Percentiles rank a stretch among this genome's conserved stretches.
These are phyloP conservation scores for Eupithecia tripunctaria DNA, from an alignment of 2,888 invertebrate species.

Conservation along the genomic window DNA sequence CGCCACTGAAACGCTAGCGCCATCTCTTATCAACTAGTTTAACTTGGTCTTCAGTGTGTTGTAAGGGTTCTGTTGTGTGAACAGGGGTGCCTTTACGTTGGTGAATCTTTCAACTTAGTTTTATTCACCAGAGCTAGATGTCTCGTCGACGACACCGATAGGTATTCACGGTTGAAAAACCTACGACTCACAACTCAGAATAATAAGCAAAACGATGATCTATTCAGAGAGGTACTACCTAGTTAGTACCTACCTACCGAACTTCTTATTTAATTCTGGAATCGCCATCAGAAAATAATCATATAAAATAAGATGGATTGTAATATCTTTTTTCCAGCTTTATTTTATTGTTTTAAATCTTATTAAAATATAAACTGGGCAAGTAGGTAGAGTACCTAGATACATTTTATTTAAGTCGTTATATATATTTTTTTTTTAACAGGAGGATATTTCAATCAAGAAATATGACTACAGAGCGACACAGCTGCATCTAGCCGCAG, in stretches of 20 bases:
- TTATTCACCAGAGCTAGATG: neutral
- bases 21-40: slow-evolving; percentile 18
- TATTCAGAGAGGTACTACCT: no score
- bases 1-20: slow-evolving; percentile 10
- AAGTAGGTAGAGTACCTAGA: neutral
- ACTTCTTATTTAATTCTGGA: no score
- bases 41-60: slow-evolving; percentile 3
- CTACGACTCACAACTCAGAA: no score
- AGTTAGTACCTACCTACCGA: no score
- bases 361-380: neutral
- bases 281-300: no score
- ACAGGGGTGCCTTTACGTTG: neutral
- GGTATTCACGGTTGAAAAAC: no score
- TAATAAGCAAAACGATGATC: no score
- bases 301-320: neutral
- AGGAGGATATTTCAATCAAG: slow-evolving; percentile 97
- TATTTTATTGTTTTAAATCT: no score
- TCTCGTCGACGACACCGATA: neutral
- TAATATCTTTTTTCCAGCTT: neutral
- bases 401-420: neutral
- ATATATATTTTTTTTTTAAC: slow-evolving; percentile 25
- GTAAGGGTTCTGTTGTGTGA: neutral
- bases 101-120: neutral
- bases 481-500: slow-evolving; percentile 94
- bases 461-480: slow-evolving; percentile 96